Evolutionary conservation across 2,797 vertebrate species (phyloP).

Genomic region (Dryobates pubescens): DNA sequence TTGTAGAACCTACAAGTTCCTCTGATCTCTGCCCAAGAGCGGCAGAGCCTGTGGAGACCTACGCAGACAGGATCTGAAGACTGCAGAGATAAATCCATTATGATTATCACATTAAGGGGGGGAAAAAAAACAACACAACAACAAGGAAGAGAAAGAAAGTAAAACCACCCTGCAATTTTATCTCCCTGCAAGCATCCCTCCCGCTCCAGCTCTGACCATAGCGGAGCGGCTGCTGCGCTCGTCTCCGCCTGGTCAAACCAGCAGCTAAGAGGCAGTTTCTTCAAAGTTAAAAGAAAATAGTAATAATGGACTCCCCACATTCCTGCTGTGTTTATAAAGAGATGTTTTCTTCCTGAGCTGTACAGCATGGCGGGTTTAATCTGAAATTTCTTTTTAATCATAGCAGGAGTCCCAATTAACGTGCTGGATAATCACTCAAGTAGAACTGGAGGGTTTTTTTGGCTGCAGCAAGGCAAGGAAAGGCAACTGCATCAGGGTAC

Average conservation of each 20-base stretch:
- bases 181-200: conserved; percentile 23
- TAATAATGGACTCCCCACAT: conserved; percentile 60
- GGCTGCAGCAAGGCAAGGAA: conserved; percentile 50
- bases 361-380: conserved; percentile 75
- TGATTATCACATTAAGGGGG: neutral
- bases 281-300: conserved; percentile 68
- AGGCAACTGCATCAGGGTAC: neutral
- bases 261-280: conserved; percentile 56
- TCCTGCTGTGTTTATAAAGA: conserved; percentile 80
- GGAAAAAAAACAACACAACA: neutral
- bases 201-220: neutral
- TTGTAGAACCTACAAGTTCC: neutral
- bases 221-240: neutral
- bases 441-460: conserved; percentile 59
- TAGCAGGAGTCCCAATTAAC: conserved; percentile 84
- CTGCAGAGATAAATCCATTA: conserved; percentile 29
- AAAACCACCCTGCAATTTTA: conserved; percentile 22
- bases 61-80: neutral
- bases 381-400: conserved; percentile 86
- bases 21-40: neutral
- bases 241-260: conserved; percentile 52
- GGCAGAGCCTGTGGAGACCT: neutral
- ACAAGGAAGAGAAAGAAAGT: neutral
- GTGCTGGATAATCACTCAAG: conserved; percentile 78
- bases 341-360: conserved; percentile 79